Evolutionary conservation across 2,888 invertebrate genomes (phyloP).

Genomic region (Zaprionus bogoriensis): DNA sequence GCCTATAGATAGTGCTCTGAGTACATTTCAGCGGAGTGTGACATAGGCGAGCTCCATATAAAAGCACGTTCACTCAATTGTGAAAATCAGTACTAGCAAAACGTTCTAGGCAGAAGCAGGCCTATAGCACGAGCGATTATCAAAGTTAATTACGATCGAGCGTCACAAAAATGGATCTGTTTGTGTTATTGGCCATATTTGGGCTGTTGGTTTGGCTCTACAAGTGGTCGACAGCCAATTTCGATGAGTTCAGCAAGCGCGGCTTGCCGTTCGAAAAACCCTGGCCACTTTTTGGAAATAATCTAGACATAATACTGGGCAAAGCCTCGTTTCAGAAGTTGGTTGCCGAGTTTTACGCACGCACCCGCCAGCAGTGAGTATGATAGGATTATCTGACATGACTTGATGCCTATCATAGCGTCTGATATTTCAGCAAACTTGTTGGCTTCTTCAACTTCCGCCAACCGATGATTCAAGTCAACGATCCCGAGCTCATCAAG

Average conservation of each 20-base stretch:
- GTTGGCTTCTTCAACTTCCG: slow-evolving; percentile 76
- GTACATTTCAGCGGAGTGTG: background rate
- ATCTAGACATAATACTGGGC: background rate
- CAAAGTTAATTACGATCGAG: background rate
- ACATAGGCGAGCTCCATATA: background rate
- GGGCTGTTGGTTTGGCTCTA: slow-evolving; percentile 36
- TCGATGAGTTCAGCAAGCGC: slow-evolving; percentile 55
- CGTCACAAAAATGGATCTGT: background rate
- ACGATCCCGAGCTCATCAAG: slow-evolving; percentile 81
- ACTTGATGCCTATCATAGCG: background rate
- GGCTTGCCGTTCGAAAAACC: slow-evolving; percentile 66
- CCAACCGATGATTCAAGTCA: slow-evolving; percentile 66
- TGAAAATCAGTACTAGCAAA: background rate
- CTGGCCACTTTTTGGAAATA: background rate
- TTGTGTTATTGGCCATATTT: background rate
- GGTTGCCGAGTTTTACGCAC: slow-evolving; percentile 23
- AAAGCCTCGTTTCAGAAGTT: slow-evolving; percentile 4
- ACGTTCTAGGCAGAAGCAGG: background rate
- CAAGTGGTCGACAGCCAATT: slow-evolving; percentile 58
- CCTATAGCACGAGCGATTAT: background rate
- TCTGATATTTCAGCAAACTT: slow-evolving; percentile 79
- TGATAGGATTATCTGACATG: too few species aligned
- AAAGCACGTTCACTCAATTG: background rate
- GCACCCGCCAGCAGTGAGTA: slow-evolving; percentile 62
- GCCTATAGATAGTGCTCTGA: background rate